Conservation (phyloP, 2,888 invertebrate genomes). For the Harpalus rubripes region DNA sequence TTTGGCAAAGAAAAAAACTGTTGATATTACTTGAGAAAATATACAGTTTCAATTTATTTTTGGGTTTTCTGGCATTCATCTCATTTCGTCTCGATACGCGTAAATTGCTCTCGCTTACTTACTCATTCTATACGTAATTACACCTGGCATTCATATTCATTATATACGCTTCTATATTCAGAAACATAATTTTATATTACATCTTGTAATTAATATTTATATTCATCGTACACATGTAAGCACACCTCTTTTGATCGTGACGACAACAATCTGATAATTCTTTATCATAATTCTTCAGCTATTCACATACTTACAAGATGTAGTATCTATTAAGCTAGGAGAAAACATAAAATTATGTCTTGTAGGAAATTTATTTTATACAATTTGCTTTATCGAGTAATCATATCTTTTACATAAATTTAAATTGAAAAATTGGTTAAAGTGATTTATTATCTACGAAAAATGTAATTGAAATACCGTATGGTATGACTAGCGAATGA, state of each 20-base stretch:
- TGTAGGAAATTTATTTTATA: neutral
- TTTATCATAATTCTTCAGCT: neutral
- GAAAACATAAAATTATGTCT: neutral
- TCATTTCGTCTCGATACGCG: constrained; percentile 22
- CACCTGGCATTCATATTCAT: constrained; percentile 47
- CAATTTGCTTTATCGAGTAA: too few species aligned
- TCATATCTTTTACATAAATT: too few species aligned
- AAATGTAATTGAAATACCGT: too few species aligned
- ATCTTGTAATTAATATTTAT: constrained; percentile 47
- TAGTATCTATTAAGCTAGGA: neutral
- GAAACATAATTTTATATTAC: constrained; percentile 35
- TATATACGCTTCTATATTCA: neutral
- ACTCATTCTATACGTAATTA: constrained; percentile 31
- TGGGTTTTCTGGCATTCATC: constrained; percentile 1
- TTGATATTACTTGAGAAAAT: neutral
- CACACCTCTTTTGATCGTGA: constrained; percentile 14
- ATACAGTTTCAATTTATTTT: constrained; percentile 14
- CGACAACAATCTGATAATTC: constrained; percentile 17
- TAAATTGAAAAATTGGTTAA: too few species aligned
- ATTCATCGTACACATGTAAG: constrained; percentile 16
- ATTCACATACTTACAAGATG: neutral
- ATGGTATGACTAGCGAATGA: too few species aligned
- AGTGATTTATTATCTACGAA: too few species aligned
- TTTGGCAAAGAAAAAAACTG: constrained; percentile 29
- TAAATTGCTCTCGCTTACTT: constrained; percentile 28